Evolutionary conservation across 2,113 vertebrate species (phyloP), one percentile per base, ranked within the genome.

Genomic region (Saiga tatarica): DNA sequence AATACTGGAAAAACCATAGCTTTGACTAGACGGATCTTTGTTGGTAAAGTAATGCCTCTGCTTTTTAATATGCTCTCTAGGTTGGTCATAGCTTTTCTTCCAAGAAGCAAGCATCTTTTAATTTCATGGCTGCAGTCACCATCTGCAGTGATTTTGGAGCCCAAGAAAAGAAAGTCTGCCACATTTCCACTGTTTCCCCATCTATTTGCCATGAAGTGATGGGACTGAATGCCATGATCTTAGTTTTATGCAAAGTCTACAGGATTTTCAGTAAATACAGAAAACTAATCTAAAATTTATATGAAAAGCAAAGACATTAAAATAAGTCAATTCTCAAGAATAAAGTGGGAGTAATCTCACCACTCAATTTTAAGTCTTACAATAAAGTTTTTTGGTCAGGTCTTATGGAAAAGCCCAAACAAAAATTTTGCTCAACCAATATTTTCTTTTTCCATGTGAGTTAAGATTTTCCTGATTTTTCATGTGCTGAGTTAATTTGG

Each of bases 201-300:
- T 39, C 67, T 71, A 71, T 71, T 71, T 71, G 67, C 67, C n/a
- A 39, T 39, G 19, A 71, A 71, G 10, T 71, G 19, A 39, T 71
- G n/a, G 64, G 10, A 23, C 67, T 6, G 5, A n/a, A 23, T 71
- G 19, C 19, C n/a, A 71, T 39, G 19, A 71, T 82, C 79, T 88
- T 81, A 89, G n/a, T 67, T 71, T 71, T 71, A 23, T 71, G 67
- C 47, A 67, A 79, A 87, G 45, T 55, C 33, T 89, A 33, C 50
- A 55, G 7, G 74, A 26, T 47, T 67, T 94, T 89, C 64, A 60
- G 39, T 71, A 82, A 86, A 57, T 71, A 57, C 16, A 57, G 30
- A 89, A 82, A 82, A 30, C 3, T 89, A 89, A 82, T 94, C 59
- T 82, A 57, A 89, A 82, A 36, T 89, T 57, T 47, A 39, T 57